Base-by-base conservation (phyloP, 37 sponge, comb jelly and placozoan genomes). In the Lycopodina hypogea region DNA sequence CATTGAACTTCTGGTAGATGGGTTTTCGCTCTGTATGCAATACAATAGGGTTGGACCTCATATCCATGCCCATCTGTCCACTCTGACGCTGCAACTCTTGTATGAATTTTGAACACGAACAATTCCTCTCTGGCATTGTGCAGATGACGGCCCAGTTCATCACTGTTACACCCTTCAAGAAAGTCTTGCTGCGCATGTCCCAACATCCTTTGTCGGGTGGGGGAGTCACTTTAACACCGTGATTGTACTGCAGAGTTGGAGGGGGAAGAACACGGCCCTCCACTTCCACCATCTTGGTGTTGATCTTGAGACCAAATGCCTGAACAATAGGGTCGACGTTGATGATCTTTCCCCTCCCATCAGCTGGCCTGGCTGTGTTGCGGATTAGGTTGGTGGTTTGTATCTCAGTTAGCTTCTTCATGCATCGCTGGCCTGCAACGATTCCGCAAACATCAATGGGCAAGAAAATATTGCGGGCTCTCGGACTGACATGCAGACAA, bases 311-410 rank as follows among this genome's bases (percentile, higher is more conserved):
- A 6, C 87, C 85, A 66, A 86, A 89, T 42, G 89, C 71, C 1
- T 79, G 40, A 36, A 86, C 45, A 33, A 74, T 28, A 0, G 77
- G 79, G 78, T 91, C 92, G 23, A 3, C n/a, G 8, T 57, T 22
- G 1, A 89, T 84, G 3, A 42, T 40, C 30, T 38, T 26, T 51
- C 67, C 53, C 28, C 89, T 24, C 42, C 69, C 64, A 45, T 78
- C 12, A 26, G 93, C 89, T 68, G 89, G 85, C 48, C 75, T 85
- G 45, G 89, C 86, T 35, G 86, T 79, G 53, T 63, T 53, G 33
- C 83, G 50, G 40, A 93, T 89, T 89, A 93, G 88, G 30, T 81
- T 71, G 9, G 81, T 17, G 19, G 86, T 88, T 73, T 93, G 88
- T 28, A 59, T 40, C 30, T 77, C 83, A 11, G 76, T 82, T 30